Conservation (phyloP, 1,140 invertebrate species). For the Drosophila nigromelanica region DNA sequence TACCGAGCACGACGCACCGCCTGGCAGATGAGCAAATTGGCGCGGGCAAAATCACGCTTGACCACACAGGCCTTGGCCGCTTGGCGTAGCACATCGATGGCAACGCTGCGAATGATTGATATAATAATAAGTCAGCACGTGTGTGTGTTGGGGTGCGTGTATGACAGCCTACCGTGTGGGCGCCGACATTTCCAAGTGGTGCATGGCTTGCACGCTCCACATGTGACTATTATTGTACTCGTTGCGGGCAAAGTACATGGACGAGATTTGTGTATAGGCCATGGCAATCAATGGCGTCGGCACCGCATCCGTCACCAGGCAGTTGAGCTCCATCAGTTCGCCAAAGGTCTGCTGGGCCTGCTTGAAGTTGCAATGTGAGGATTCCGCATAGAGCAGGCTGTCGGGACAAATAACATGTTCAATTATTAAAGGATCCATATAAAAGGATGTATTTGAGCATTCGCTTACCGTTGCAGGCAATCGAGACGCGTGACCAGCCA, state of each 20-base stretch:
- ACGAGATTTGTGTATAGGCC: slow-evolving; percentile 91
- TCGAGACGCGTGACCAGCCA: slow-evolving; percentile 86
- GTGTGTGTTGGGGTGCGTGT: background rate
- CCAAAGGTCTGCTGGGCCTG: slow-evolving; percentile 77
- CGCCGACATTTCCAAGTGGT: slow-evolving; percentile 86
- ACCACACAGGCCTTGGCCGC: slow-evolving; percentile 94
- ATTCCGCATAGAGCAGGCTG: slow-evolving; percentile 92
- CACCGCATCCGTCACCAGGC: slow-evolving; percentile 34
- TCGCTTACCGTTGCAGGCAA: slow-evolving; percentile 89
- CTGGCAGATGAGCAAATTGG: slow-evolving; percentile 91
- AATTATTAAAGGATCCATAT: background rate
- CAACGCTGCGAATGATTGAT: slow-evolving; percentile 84
- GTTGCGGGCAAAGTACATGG: slow-evolving; percentile 91
- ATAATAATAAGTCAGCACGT: slow-evolving; percentile 1
- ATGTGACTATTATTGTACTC: slow-evolving; percentile 91
- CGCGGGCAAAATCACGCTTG: slow-evolving; percentile 92
- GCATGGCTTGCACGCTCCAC: slow-evolving; percentile 90
- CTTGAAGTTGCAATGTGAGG: slow-evolving; percentile 90
- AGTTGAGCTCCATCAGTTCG: slow-evolving; percentile 51
- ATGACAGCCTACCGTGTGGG: slow-evolving; percentile 84
- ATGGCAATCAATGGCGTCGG: slow-evolving; percentile 86
- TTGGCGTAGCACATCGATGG: slow-evolving; percentile 92
- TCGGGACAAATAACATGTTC: slow-evolving; percentile 43
- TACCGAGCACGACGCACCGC: slow-evolving; percentile 90
- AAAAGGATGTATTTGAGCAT: background rate